Conservation (phyloP, 2,888 invertebrate species). For the Bombyx huttoni region DNA sequence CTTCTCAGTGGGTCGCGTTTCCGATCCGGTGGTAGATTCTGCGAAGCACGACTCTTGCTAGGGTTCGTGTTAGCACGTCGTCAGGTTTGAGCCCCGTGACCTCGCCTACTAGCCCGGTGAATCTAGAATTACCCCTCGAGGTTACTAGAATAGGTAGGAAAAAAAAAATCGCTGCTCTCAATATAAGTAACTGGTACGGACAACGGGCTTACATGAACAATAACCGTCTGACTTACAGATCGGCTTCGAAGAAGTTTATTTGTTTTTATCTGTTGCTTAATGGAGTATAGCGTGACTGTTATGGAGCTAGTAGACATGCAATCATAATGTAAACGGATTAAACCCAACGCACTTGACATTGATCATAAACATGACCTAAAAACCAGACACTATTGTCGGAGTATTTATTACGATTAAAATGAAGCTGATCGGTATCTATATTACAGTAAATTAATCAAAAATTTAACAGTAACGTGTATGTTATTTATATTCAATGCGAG, state of each 20-base stretch:
- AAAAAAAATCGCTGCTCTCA: too few relatives aligned
- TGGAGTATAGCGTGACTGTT: conserved; percentile 10
- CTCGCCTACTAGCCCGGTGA: too few relatives aligned
- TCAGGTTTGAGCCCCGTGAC: too few relatives aligned
- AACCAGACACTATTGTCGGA: not conserved
- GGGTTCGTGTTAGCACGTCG: too few relatives aligned
- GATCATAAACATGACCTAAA: not conserved
- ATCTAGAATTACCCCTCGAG: too few relatives aligned
- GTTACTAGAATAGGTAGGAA: too few relatives aligned
- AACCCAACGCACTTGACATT: conserved; percentile 6
- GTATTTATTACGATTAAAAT: not conserved
- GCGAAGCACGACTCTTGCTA: too few relatives aligned
- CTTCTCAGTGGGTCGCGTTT: too few relatives aligned
- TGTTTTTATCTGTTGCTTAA: conserved; percentile 13
- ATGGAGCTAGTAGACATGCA: conserved; percentile 8
- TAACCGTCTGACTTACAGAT: conserved; percentile 15
- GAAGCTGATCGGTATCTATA: not conserved
- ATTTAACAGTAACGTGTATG: too few relatives aligned
- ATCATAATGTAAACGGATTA: not conserved
- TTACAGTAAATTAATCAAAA: too few relatives aligned
- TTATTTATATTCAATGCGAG: too few relatives aligned
- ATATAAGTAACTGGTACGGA: conserved; percentile 19
- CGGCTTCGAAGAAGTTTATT: conserved; percentile 15
- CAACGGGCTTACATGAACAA: conserved; percentile 26
- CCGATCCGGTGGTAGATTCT: too few relatives aligned